Evolutionary conservation across 1,140 invertebrate genomes (phyloP).

Genomic region (Diorhabda sublineata): DNA sequence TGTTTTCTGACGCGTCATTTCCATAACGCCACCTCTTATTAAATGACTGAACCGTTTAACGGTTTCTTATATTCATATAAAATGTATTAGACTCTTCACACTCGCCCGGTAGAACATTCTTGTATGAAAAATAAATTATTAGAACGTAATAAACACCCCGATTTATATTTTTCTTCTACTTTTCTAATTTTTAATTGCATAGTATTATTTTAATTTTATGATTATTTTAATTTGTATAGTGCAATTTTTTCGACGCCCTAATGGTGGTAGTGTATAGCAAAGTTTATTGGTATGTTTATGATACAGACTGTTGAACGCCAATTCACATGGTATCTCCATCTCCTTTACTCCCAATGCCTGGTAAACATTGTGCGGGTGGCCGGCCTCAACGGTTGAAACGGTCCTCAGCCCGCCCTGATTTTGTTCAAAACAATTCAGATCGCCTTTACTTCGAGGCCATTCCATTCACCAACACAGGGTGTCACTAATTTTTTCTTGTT

Average conservation of each 20-base stretch:
- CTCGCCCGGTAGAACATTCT: too few species aligned
- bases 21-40: too few species aligned
- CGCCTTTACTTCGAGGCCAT: background rate
- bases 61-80: too few species aligned
- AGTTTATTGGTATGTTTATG: background rate
- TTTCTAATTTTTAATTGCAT: too few species aligned
- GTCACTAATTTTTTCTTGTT: background rate
- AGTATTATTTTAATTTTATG: too few species aligned
- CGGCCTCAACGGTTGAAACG: background rate
- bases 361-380: conserved; percentile 1
- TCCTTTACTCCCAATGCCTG: background rate
- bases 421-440: conserved; percentile 2
- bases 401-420: conserved; percentile 1
- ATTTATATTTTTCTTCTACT: too few species aligned
- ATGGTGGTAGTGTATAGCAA: background rate
- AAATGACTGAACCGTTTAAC: too few species aligned
- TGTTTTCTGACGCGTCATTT: too few species aligned
- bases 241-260: background rate
- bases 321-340: conserved; percentile 3
- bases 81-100: too few species aligned
- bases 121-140: too few species aligned
- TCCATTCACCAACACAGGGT: background rate
- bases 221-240: background rate
- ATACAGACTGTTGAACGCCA: conserved; percentile 3
- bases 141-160: too few species aligned